Conservation (phyloP, 2,797 vertebrate species). For the Pygocentrus nattereri region DNA sequence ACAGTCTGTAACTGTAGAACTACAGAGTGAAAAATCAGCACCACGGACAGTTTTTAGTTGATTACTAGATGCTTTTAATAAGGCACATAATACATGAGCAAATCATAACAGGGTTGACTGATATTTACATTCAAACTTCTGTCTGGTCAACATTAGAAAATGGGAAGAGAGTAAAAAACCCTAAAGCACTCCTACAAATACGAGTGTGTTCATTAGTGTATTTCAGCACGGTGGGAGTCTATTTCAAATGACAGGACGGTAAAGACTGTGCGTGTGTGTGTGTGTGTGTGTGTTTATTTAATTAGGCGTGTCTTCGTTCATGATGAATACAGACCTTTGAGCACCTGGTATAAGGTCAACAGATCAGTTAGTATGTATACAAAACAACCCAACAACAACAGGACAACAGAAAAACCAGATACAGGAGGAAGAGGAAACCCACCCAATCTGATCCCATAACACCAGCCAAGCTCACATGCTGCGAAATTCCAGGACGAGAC, state of each 20-base stretch:
- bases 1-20: too few species aligned
- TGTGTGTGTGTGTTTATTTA: too few species aligned
- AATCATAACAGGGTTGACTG: slow-evolving; percentile 56
- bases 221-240: slow-evolving; percentile 24
- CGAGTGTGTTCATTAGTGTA: slow-evolving; percentile 42
- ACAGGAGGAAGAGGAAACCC: not conserved
- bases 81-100: slow-evolving; percentile 74
- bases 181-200: slow-evolving; percentile 28
- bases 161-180: slow-evolving; percentile 2
- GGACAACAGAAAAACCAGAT: not conserved
- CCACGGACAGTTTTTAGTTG: not conserved
- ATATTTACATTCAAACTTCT: slow-evolving; percentile 68
- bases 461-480: not conserved
- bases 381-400: not conserved
- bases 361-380: not conserved
- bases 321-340: not conserved
- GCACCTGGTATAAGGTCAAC: not conserved
- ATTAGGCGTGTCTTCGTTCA: slow-evolving; percentile 5
- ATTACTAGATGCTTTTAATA: slow-evolving; percentile 55
- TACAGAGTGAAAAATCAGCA: too few species aligned
- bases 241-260: not conserved
- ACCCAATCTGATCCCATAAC: slow-evolving; percentile 4
- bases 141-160: slow-evolving; percentile 41
- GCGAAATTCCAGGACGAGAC: not conserved
- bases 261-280: not conserved